Percentiles rank a stretch among this genome's conserved stretches.
Evolutionary conservation across 2,888 invertebrate species (phyloP).

Genomic region (Stomorhina lunata): DNA sequence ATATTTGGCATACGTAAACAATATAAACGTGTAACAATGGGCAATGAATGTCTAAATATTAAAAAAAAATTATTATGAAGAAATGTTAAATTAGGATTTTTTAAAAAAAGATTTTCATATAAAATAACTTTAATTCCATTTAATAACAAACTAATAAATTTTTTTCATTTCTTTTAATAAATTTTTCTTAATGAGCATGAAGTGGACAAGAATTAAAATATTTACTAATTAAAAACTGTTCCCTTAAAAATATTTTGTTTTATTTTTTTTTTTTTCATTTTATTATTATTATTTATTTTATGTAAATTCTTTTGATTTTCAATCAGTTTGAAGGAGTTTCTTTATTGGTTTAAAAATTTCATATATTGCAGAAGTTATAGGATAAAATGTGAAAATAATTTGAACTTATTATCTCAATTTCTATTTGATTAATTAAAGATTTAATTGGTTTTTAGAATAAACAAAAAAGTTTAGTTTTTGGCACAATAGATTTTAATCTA

Average conservation of each 20-base stretch:
- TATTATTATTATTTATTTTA: constrained; percentile 70
- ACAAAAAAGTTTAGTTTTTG: neutral
- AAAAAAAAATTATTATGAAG: neutral
- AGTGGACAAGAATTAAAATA: constrained; percentile 7
- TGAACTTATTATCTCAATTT: too few relatives aligned
- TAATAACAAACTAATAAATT: neutral
- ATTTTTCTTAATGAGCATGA: neutral
- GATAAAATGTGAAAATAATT: neutral
- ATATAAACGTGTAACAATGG: constrained; percentile 43
- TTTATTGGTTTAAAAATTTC: too few relatives aligned
- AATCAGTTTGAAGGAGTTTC: neutral
- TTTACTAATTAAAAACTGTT: constrained; percentile 60
- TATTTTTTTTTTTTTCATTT: constrained; percentile 66
- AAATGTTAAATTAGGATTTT: neutral
- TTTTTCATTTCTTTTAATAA: neutral
- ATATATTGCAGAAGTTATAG: neutral
- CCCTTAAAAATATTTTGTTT: constrained; percentile 65
- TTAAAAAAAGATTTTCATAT: constrained; percentile 22
- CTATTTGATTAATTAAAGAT: too few relatives aligned
- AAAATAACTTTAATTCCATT: constrained; percentile 33
- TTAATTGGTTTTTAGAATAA: too few relatives aligned
- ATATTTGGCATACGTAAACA: constrained; percentile 42
- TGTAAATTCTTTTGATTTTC: constrained; percentile 56
- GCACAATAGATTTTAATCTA: neutral
- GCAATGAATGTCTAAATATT: neutral